These are phyloP conservation scores for Sula dactylatra DNA, from an alignment of 2,113 vertebrate species.

Conservation along the genomic window DNA sequence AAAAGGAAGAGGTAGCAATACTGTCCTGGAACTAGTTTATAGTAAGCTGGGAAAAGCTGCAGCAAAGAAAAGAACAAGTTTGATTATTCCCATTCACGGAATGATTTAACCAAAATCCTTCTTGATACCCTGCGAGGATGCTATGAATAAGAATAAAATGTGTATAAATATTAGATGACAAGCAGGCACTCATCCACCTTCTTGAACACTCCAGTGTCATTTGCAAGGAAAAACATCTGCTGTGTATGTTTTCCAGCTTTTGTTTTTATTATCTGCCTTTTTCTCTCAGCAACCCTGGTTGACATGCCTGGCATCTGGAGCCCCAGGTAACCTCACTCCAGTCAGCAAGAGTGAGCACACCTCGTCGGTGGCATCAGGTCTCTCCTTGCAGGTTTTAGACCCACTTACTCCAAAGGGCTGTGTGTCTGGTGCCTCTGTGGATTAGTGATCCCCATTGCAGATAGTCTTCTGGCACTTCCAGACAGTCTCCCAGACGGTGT, in stretches of 20 bases:
- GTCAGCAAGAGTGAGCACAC: not conserved
- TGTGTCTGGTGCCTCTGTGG: not conserved
- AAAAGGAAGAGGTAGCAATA: not conserved
- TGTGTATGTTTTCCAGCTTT: not conserved
- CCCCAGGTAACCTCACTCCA: not conserved
- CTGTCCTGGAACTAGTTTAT: not conserved
- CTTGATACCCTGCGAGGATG: not conserved
- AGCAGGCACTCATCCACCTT: not conserved
- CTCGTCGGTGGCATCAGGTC: not conserved
- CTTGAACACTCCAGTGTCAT: not conserved
- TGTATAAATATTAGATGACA: not conserved
- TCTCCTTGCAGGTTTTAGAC: not conserved
- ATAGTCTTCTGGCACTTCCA: not conserved
- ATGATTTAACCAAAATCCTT: not conserved
- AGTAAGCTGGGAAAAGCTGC: not conserved
- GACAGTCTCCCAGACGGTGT: not conserved
- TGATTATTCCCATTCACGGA: not conserved
- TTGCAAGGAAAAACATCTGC: not conserved
- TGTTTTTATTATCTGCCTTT: not conserved
- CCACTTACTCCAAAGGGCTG: not conserved
- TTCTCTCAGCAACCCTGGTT: not conserved
- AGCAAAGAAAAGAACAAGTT: not conserved
- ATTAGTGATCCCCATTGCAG: not conserved
- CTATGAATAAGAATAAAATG: not conserved
- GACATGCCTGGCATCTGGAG: fast-evolving